These are phyloP conservation scores for Xiphydria camelus DNA, from an alignment of 2,888 invertebrate genomes.

Conservation along the genomic window DNA sequence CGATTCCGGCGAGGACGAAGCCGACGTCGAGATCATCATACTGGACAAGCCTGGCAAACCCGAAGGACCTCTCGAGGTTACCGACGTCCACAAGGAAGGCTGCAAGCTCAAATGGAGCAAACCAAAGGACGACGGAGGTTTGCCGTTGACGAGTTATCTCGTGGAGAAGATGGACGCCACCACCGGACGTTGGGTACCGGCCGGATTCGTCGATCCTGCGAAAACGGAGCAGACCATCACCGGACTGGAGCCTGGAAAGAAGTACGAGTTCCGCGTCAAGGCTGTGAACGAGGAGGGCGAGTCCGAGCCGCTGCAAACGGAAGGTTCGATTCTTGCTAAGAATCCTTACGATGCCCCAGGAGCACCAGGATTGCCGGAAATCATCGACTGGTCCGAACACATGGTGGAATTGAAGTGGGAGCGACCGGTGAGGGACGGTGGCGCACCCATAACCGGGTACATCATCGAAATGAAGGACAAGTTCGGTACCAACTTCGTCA, in stretches of 20 bases:
- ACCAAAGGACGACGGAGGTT: constrained; percentile 94
- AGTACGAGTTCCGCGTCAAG: constrained; percentile 96
- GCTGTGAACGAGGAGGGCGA: constrained; percentile 97
- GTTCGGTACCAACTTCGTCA: constrained; percentile 80
- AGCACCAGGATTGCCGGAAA: constrained; percentile 87
- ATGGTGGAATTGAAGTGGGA: constrained; percentile 91
- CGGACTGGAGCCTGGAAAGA: constrained; percentile 91
- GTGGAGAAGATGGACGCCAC: constrained; percentile 93
- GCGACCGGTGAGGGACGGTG: constrained; percentile 85
- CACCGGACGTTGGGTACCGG: constrained; percentile 87
- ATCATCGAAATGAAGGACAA: constrained; percentile 91
- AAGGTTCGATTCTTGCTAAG: constrained; percentile 88
- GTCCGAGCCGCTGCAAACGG: constrained; percentile 92
- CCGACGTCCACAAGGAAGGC: constrained; percentile 89
- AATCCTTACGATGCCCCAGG: constrained; percentile 94
- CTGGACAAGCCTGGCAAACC: constrained; percentile 86
- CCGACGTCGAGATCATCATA: constrained; percentile 88
- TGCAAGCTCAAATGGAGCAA: constrained; percentile 93
- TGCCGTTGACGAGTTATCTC: constrained; percentile 86
- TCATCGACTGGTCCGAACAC: constrained; percentile 89
- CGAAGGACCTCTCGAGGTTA: constrained; percentile 89
- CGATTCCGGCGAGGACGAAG: constrained; percentile 90
- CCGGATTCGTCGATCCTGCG: constrained; percentile 80
- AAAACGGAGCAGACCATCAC: constrained; percentile 81
- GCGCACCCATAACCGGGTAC: constrained; percentile 92